phyloP scores from a whole-genome alignment of 2,888 invertebrate genomes.

The Melangyna quadrimaculata region DNA sequence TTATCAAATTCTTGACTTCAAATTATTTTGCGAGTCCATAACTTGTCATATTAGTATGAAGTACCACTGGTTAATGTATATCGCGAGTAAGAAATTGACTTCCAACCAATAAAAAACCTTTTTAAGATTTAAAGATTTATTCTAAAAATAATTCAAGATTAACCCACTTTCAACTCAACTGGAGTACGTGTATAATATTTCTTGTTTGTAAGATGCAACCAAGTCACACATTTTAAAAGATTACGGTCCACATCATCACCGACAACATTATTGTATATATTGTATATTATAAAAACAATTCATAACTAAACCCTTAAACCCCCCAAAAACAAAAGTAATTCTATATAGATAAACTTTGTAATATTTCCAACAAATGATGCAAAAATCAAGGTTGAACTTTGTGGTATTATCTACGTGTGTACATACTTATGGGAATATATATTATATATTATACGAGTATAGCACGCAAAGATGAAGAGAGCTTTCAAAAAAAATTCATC shows the following conservation, averaged over 20 bases:
- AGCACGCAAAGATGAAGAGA: not conserved
- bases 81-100: too few species aligned
- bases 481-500: constrained; percentile 6
- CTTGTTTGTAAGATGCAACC: not conserved
- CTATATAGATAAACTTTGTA: constrained; percentile 4
- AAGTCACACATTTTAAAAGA: constrained; percentile 25
- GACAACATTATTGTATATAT: constrained; percentile 10
- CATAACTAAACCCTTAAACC: not conserved
- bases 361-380: not conserved
- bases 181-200: too few species aligned
- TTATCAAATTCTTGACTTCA: too few species aligned
- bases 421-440: constrained; percentile 14
- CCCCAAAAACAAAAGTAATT: constrained; percentile 1
- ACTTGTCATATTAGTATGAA: too few species aligned
- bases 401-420: not conserved
- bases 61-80: too few species aligned
- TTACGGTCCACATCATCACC: constrained; percentile 9
- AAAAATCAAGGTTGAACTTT: constrained; percentile 24
- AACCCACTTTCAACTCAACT: too few species aligned
- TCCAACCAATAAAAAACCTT: too few species aligned
- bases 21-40: too few species aligned
- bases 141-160: too few species aligned
- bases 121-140: too few species aligned
- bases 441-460: too few species aligned
- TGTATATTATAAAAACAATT: constrained; percentile 1